Percentiles rank a stretch among this genome's conserved stretches.
Conservation (phyloP, 2,888 invertebrate species). For the Hymenopus coronatus region DNA sequence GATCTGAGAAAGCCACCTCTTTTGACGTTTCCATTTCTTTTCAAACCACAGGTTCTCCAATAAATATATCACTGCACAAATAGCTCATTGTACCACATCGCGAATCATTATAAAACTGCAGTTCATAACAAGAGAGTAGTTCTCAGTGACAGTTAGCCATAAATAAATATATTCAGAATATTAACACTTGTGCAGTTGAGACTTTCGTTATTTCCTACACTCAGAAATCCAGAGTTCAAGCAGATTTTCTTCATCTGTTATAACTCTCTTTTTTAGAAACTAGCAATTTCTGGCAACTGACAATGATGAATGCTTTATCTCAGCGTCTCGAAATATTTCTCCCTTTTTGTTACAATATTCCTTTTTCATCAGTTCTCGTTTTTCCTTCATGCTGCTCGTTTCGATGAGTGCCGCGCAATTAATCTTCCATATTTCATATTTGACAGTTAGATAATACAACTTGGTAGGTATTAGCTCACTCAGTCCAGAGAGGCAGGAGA, state of each 20-base stretch:
- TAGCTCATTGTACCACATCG: too few species aligned
- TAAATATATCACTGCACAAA: too few species aligned
- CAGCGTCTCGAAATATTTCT: slow-evolving; percentile 1
- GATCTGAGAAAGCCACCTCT: too few species aligned
- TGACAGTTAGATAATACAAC: slow-evolving; percentile 18
- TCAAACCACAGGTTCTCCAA: too few species aligned
- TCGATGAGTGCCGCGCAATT: slow-evolving; percentile 18
- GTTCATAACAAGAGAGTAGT: too few species aligned
- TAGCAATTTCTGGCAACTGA: slow-evolving; percentile 5
- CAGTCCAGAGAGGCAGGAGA: background rate
- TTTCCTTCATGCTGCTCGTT: background rate
- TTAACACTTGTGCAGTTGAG: too few species aligned
- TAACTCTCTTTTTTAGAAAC: background rate
- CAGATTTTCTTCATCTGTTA: background rate
- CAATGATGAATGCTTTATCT: slow-evolving; percentile 17
- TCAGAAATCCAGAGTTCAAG: background rate
- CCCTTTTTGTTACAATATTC: background rate
- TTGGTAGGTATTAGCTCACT: background rate
- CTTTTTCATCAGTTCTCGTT: slow-evolving; percentile 1
- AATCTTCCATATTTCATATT: slow-evolving; percentile 26
- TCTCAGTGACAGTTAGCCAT: too few species aligned
- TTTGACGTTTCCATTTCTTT: too few species aligned
- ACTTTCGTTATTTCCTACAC: background rate
- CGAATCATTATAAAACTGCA: too few species aligned
- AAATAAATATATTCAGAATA: too few species aligned